These are phyloP conservation scores for Patagioenas fasciata DNA, from an alignment of 2,113 vertebrate genomes.

Conservation along the genomic window DNA sequence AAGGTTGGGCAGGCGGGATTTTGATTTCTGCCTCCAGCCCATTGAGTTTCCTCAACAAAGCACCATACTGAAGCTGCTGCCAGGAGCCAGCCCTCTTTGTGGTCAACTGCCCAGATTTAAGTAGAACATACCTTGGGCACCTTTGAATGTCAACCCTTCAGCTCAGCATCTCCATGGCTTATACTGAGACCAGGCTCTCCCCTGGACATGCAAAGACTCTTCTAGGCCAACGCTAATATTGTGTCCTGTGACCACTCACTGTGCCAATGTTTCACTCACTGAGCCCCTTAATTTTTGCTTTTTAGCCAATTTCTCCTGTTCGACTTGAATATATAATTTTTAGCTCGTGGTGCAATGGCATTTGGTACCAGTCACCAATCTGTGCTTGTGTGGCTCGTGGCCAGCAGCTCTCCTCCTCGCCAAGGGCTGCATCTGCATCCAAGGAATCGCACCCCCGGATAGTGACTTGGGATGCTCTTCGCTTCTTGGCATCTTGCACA, in stretches of 20 bases:
- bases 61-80: background rate
- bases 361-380: constrained; percentile 6
- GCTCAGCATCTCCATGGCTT: background rate
- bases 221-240: background rate
- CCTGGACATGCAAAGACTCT: background rate
- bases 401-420: background rate
- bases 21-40: background rate
- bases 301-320: background rate
- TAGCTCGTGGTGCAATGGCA: background rate
- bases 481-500: background rate
- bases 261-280: background rate
- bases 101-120: background rate
- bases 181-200: background rate
- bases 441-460: background rate
- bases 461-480: background rate
- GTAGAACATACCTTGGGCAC: background rate
- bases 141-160: background rate
- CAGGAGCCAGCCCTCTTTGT: background rate
- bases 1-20: background rate
- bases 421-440: background rate
- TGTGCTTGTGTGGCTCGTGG: background rate
- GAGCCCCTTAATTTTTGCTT: background rate
- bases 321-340: background rate
- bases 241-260: background rate
- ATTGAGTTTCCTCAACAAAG: background rate